A percentile compares a stretch with the other conserved stretches of the same genome.
phyloP scores from a whole-genome alignment of 2,888 invertebrate genomes.

The Dynastes tityus region DNA sequence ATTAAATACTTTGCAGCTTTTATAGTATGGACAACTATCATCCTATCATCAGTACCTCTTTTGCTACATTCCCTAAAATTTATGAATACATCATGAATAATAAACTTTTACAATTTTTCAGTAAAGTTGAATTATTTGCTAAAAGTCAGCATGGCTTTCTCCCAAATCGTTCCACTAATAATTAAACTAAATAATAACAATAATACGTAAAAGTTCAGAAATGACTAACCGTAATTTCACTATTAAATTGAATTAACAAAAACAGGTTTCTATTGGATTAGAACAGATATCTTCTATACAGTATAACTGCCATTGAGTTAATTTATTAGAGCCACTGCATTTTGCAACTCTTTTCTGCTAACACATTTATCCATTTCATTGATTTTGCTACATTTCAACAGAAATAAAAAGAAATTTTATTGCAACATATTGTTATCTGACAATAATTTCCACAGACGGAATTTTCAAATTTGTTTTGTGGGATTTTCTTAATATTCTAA shows the following conservation, averaged over 20 bases:
- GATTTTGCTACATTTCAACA: constrained; percentile 29
- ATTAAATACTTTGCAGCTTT: no score
- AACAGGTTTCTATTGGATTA: background rate
- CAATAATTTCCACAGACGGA: constrained; percentile 33
- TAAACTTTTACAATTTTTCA: no score
- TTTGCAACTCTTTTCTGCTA: constrained; percentile 34
- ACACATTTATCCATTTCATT: constrained; percentile 45
- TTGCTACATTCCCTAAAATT: no score
- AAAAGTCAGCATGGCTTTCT: no score
- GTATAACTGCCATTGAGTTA: background rate
- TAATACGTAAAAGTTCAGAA: background rate
- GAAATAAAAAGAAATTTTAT: constrained; percentile 31
- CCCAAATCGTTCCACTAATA: no score
- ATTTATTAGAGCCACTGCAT: constrained; percentile 32
- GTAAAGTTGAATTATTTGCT: no score
- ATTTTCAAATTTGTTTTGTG: constrained; percentile 37
- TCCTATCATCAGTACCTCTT: no score
- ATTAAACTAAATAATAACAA: background rate
- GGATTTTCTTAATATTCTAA: constrained; percentile 14
- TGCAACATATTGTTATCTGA: constrained; percentile 36
- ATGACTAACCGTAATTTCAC: constrained; percentile 18
- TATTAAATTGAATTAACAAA: background rate
- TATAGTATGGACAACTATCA: no score
- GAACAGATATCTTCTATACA: constrained; percentile 21
- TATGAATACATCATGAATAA: no score